Evolutionary conservation across 2,113 vertebrate species (phyloP), one percentile per base, ranked within the genome.

Genomic region (Salvelinus alpinus): DNA sequence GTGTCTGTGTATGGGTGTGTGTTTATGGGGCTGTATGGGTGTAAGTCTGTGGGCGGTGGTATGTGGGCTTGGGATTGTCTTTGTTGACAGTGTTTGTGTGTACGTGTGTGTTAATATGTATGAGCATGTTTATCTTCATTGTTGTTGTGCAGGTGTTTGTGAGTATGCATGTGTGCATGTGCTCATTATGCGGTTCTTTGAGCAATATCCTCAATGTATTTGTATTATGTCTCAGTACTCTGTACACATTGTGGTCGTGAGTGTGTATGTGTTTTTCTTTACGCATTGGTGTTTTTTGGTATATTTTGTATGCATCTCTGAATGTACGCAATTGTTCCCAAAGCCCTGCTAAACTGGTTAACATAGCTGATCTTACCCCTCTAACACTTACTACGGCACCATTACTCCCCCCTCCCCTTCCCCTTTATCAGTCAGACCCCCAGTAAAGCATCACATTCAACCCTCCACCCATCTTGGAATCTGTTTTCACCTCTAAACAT

Each of bases 401-500:
- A 71, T n/a, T 71, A 44, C 22, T 38, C 59, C 38, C n/a, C 31
- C 68, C 22, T 66, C 29, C 24, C 78, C 80, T 76, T 44, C 5
- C 5, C 34, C 5, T 34, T 34, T 34, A 34, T 12, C 38, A 44
- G 82, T 38, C 51, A 64, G 62, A 76, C 71, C 67, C 65, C 65
- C 71, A 81, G 77, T 66, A 69, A 47, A 69, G 5, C 31, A 78
- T 82, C 67, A 75, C 71, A 75, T 75, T 76, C 76, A 84, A 77
- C 75, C 70, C 78, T 29, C 27, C 25, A 12, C 64, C 25, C 4
- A 14, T 13, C 27, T 14, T 8, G 16, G 73, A 64, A 84, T 77
- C 73, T 75, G 78, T 82, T 82, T 82, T 70, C 80, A 77, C 78
- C 76, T 78, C 66, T 80, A 76, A 82, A 82, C 80, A 81, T 75